Evolutionary conservation across 2,888 invertebrate species (phyloP).

Genomic region (Meta bourneti): DNA sequence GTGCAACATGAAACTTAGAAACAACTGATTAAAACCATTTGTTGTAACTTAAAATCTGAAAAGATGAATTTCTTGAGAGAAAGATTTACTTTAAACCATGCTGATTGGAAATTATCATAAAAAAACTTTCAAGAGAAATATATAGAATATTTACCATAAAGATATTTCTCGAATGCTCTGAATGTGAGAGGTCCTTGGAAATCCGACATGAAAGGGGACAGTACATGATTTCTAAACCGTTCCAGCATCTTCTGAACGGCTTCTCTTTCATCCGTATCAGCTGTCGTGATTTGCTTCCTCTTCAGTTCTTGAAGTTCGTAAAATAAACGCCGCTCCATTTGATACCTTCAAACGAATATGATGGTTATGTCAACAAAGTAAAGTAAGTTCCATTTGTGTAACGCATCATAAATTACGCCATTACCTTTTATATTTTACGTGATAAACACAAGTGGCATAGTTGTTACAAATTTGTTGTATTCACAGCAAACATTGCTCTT

Average conservation of each 20-base stretch:
- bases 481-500: too few relatives aligned
- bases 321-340: conserved; percentile 94
- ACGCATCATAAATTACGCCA: background rate
- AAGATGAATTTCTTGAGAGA: too few relatives aligned
- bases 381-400: background rate
- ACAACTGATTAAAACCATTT: too few relatives aligned
- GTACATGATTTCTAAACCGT: conserved; percentile 89
- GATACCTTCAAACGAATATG: conserved; percentile 84
- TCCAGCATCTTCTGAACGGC: conserved; percentile 91
- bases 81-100: too few relatives aligned
- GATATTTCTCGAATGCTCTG: conserved; percentile 89
- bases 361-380: background rate
- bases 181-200: conserved; percentile 82
- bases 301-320: conserved; percentile 95
- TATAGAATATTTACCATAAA: conserved; percentile 84
- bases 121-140: too few relatives aligned
- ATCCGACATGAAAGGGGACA: conserved; percentile 85
- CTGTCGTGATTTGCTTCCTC: conserved; percentile 93
- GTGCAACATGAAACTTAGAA: too few relatives aligned
- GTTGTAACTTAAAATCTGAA: too few relatives aligned
- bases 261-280: conserved; percentile 92
- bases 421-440: background rate
- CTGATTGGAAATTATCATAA: too few relatives aligned
- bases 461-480: background rate
- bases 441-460: background rate